Conservation (phyloP, 2,113 vertebrate species). For the Picathartes gymnocephalus region DNA sequence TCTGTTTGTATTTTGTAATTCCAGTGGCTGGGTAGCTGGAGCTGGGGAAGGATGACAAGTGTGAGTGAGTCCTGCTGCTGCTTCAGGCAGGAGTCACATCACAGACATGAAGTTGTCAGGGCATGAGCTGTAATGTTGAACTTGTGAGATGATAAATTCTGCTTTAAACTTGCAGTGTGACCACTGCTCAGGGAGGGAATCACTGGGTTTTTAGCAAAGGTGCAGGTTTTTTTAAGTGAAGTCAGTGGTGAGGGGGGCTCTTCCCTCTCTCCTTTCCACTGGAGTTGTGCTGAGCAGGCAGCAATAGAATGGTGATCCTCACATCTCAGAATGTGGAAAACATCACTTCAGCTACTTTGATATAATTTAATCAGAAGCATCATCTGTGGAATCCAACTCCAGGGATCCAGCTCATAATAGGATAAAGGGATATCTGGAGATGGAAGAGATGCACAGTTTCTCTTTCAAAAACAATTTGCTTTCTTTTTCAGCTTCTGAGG, state of each 20-base stretch:
- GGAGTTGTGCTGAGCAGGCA: not conserved
- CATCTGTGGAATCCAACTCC: not conserved
- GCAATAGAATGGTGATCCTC: not conserved
- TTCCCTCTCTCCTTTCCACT: not conserved
- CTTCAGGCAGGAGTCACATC: not conserved
- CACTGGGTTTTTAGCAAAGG: not conserved
- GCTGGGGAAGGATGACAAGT: not conserved
- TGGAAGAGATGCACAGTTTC: not conserved
- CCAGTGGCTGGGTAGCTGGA: not conserved
- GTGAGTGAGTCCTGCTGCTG: not conserved
- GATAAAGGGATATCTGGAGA: not conserved
- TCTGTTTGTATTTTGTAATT: not conserved
- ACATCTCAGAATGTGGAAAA: not conserved
- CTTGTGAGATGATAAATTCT: not conserved
- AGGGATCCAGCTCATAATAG: not conserved
- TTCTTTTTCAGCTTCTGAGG: not conserved
- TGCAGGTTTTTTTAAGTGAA: not conserved
- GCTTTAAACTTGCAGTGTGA: not conserved
- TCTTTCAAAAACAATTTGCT: not conserved
- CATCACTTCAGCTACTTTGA: not conserved
- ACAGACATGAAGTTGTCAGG: not conserved
- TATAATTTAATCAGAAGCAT: not conserved
- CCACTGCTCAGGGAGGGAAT: not conserved
- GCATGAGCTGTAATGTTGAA: not conserved
- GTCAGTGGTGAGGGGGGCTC: not conserved